Conservation (phyloP, 1,140 invertebrate species). For the Palaemon carinicauda region DNA sequence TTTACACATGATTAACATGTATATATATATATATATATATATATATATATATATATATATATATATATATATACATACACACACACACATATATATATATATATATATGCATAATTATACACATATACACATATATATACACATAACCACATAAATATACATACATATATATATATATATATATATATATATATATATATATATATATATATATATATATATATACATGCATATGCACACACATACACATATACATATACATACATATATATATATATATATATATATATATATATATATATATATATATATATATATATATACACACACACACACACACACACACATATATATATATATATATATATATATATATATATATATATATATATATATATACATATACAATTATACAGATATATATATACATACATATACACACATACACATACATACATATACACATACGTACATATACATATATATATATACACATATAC, state of each 20-base stretch:
- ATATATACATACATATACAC: too few species aligned
- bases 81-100: not conserved
- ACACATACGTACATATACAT: not conserved
- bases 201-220: not conserved
- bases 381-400: conserved; percentile 9
- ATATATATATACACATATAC: not conserved
- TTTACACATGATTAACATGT: too few species aligned
- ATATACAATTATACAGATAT: not conserved
- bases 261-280: conserved; percentile 3
- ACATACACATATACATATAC: not conserved
- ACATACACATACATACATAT: too few species aligned
- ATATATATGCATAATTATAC: not conserved
- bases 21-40: too few species aligned
- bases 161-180: not conserved
- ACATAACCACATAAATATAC: not conserved
- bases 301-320: not conserved
- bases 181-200: not conserved
- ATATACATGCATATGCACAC: not conserved
- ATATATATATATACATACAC: not conserved
- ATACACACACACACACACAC: not conserved
- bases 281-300: not conserved
- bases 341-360: not conserved
- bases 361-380: not conserved
- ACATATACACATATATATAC: not conserved
- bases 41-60: not conserved